Evolutionary conservation across 2,113 vertebrate genomes (phyloP).

Genomic region (Ivindomyrus marchei): DNA sequence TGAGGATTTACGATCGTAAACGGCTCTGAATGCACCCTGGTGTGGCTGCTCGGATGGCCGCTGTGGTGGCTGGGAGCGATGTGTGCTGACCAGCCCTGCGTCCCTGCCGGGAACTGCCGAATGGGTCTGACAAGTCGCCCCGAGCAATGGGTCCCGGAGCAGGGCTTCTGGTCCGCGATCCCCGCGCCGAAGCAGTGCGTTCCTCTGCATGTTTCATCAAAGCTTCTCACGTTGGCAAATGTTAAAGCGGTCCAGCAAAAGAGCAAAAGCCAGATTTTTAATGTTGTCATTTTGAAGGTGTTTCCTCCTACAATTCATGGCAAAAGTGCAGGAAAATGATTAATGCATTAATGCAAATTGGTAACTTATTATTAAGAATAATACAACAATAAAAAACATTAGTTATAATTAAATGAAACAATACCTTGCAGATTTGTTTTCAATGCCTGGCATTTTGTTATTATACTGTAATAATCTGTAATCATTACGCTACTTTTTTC

Average conservation of each 20-base stretch:
- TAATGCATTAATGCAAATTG: neutral
- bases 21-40: conserved; percentile 44
- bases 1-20: conserved; percentile 43
- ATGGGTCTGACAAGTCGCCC: conserved; percentile 45
- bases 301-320: conserved; percentile 23
- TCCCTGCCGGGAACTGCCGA: conserved; percentile 42
- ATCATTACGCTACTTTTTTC: neutral
- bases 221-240: conserved; percentile 25
- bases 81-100: conserved; percentile 43
- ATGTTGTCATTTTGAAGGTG: conserved; percentile 42
- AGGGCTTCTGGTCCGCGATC: conserved; percentile 51
- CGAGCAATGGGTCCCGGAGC: conserved; percentile 57
- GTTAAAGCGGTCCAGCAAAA: conserved; percentile 33
- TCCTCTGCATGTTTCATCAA: conserved; percentile 53
- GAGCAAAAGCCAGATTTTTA: conserved; percentile 36
- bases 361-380: neutral
- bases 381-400: neutral
- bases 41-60: conserved; percentile 24
- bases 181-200: conserved; percentile 45
- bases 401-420: neutral
- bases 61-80: conserved; percentile 34
- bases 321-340: neutral
- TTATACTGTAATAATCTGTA: neutral
- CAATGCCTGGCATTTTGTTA: neutral
- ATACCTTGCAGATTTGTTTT: neutral